Conservation (phyloP, 23 tunicate genomes). For the Ascidia mentula region DNA sequence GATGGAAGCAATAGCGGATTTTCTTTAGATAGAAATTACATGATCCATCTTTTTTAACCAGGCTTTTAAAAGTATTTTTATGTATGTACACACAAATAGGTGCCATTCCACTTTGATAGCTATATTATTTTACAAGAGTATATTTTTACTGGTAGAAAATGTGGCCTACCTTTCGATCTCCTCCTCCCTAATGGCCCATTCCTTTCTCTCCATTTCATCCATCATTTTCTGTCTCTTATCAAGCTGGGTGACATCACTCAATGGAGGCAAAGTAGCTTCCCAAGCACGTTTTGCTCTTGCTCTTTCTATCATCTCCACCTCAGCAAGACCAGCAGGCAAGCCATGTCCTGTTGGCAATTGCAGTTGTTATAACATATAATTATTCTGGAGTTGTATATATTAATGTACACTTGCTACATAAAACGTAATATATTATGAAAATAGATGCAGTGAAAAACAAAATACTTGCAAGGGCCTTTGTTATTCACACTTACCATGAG, state of each 20-base stretch:
- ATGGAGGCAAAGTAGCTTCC: conserved; percentile 95
- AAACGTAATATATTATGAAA: no score
- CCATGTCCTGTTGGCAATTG: conserved; percentile 70
- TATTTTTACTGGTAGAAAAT: no score
- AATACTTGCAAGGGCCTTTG: neutral
- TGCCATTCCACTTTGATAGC: no score
- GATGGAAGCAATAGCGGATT: no score
- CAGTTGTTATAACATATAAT: neutral
- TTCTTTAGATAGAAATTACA: no score
- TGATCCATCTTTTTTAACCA: no score
- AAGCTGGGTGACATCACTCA: conserved; percentile 83
- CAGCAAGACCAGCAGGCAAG: conserved; percentile 97
- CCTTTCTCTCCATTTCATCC: conserved; percentile 97
- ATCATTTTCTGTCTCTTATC: conserved; percentile 93
- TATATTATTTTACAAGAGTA: no score
- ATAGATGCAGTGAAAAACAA: neutral
- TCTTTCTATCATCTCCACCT: conserved; percentile 98
- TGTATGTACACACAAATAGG: no score
- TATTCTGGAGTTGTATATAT: no score
- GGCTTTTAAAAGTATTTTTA: no score
- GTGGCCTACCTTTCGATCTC: conserved; percentile 95
- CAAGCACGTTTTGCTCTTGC: conserved; percentile 98
- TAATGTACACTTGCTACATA: no score
- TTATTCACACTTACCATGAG: conserved; percentile 52
- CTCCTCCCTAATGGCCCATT: conserved; percentile 87